A percentile compares a stretch with the other conserved stretches of the same genome.
Evolutionary conservation across 2,888 invertebrate species (phyloP).

Genomic region (Amphimallon solstitiale): DNA sequence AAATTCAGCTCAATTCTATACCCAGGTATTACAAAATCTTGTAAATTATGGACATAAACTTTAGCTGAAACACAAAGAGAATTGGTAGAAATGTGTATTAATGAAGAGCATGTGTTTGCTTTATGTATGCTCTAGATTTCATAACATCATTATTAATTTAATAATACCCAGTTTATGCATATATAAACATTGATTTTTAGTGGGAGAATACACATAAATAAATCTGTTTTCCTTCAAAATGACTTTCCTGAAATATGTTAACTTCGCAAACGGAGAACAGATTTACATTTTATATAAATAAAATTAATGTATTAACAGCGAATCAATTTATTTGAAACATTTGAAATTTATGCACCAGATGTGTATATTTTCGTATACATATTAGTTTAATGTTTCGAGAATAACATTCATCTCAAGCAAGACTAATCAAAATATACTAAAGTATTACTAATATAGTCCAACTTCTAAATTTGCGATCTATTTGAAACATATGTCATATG

Average conservation of each 20-base stretch:
- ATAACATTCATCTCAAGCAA: constrained; percentile 16
- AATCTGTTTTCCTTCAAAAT: constrained; percentile 6
- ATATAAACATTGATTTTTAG: too few species aligned
- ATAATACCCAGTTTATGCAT: too few species aligned
- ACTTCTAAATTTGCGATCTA: constrained; percentile 14
- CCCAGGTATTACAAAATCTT: too few species aligned
- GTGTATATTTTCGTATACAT: constrained; percentile 26
- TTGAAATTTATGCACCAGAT: constrained; percentile 30
- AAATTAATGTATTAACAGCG: constrained; percentile 20
- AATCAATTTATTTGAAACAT: constrained; percentile 22
- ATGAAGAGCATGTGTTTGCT: too few species aligned
- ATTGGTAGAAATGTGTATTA: too few species aligned
- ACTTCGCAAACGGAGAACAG: not conserved
- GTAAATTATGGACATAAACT: too few species aligned
- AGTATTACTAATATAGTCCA: not conserved
- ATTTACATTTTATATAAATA: constrained; percentile 7
- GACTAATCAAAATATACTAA: constrained; percentile 17
- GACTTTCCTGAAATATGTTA: not conserved
- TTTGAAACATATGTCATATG: constrained; percentile 8
- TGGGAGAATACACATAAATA: not conserved
- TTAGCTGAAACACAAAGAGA: too few species aligned
- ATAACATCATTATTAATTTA: too few species aligned
- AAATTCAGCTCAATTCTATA: too few species aligned
- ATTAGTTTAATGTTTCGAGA: constrained; percentile 25
- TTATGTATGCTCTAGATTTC: too few species aligned